A percentile compares a stretch with the other conserved stretches of the same genome.
These are phyloP conservation scores for Sus cebifrons DNA, from an alignment of 2,797 vertebrate species.

Conservation along the genomic window DNA sequence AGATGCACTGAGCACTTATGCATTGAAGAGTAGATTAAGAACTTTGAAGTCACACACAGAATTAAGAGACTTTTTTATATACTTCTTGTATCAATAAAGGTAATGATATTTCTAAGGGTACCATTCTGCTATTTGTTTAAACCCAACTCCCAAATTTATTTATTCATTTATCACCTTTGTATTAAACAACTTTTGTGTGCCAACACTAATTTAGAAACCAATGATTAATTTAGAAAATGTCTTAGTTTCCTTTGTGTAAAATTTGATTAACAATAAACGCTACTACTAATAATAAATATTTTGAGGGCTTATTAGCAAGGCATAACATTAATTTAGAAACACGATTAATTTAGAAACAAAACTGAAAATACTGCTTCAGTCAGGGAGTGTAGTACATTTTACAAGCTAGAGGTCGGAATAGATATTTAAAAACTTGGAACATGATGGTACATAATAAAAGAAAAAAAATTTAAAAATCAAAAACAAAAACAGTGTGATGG, in stretches of 20 bases:
- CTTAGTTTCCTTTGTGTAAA: background rate
- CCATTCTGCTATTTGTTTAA: background rate
- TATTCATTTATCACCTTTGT: background rate
- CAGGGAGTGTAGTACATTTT: background rate
- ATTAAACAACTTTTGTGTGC: background rate
- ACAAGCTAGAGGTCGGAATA: background rate
- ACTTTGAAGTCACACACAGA: background rate
- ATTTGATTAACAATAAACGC: background rate
- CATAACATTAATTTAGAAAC: background rate
- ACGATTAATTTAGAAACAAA: slow-evolving; percentile 10
- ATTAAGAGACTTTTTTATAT: slow-evolving; percentile 18
- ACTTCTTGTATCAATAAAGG: background rate
- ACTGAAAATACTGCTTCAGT: background rate
- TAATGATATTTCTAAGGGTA: background rate
- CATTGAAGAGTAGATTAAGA: slow-evolving; percentile 21
- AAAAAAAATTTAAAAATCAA: background rate
- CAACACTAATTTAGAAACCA: slow-evolving; percentile 24
- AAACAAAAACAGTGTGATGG: background rate
- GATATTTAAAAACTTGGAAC: background rate
- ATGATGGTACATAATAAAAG: background rate
- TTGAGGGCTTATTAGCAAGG: background rate
- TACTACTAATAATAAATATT: background rate
- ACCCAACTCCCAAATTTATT: background rate
- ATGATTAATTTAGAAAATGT: background rate
- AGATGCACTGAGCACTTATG: background rate